phyloP scores from a whole-genome alignment of 2,888 invertebrate species.

The Sphaeridia pumilis region DNA sequence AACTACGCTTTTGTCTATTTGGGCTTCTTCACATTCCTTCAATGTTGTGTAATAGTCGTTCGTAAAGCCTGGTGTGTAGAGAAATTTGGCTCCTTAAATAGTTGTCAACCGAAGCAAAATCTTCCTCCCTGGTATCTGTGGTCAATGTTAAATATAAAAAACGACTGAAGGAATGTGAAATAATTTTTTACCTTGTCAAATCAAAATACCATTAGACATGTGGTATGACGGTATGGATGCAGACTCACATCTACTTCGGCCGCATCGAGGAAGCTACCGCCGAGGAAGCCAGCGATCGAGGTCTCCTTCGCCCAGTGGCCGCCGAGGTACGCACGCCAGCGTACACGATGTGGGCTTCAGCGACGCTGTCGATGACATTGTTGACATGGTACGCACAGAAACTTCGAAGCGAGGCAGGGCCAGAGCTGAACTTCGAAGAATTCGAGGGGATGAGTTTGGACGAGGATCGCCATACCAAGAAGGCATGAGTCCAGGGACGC shows the following conservation, averaged over 20 bases:
- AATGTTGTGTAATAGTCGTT: too few relatives aligned
- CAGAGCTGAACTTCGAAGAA: conserved; percentile 38
- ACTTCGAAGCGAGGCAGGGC: conserved; percentile 42
- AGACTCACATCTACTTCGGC: conserved; percentile 28
- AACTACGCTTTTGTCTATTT: neutral
- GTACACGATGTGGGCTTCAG: conserved; percentile 86
- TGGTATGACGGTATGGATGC: conserved; percentile 3
- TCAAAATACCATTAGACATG: neutral
- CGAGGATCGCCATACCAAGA: conserved; percentile 32
- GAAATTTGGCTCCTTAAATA: too few relatives aligned
- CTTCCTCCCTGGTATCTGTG: too few relatives aligned
- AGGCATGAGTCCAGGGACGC: conserved; percentile 35
- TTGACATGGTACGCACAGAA: conserved; percentile 87
- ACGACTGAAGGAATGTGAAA: conserved; percentile 1
- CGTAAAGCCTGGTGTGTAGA: too few relatives aligned
- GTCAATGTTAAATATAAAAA: too few relatives aligned
- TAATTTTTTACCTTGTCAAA: conserved; percentile 1
- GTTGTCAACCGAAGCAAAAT: too few relatives aligned
- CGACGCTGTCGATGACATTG: conserved; percentile 91
- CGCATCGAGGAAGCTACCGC: conserved; percentile 26
- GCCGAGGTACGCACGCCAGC: conserved; percentile 36
- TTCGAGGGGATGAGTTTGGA: conserved; percentile 33
- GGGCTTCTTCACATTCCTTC: conserved; percentile 4
- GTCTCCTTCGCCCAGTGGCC: conserved; percentile 50
- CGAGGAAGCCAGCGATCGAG: conserved; percentile 53